A percentile compares a stretch with the other conserved stretches of the same genome.
phyloP scores from a whole-genome alignment of 2,888 invertebrate species.

The Epinotia ramella region DNA sequence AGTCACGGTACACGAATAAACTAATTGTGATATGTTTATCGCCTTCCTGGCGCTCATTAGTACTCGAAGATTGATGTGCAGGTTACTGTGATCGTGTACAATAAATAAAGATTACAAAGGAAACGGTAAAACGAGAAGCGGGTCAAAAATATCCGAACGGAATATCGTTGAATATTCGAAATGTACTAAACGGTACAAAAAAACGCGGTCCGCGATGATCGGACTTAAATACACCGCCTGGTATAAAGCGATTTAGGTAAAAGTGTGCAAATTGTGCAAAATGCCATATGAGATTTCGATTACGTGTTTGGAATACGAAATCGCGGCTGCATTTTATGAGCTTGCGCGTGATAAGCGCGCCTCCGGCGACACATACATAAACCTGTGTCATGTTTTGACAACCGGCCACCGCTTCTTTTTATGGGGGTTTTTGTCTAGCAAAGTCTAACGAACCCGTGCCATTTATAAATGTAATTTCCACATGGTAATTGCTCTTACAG shows the following conservation, averaged over 20 bases:
- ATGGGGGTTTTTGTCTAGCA: slow-evolving; percentile 58
- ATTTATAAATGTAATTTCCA: slow-evolving; percentile 71
- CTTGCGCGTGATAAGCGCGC: slow-evolving; percentile 51
- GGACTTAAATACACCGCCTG: slow-evolving; percentile 25
- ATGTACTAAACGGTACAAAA: slow-evolving; percentile 13
- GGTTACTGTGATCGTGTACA: slow-evolving; percentile 21
- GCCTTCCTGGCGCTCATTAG: slow-evolving; percentile 32
- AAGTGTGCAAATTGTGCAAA: slow-evolving; percentile 27
- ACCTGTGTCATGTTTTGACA: slow-evolving; percentile 83
- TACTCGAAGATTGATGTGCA: slow-evolving; percentile 27
- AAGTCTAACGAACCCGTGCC: slow-evolving; percentile 68
- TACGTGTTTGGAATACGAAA: slow-evolving; percentile 34
- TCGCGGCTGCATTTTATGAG: slow-evolving; percentile 22
- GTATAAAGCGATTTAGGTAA: slow-evolving; percentile 36
- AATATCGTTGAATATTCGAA: slow-evolving; percentile 27
- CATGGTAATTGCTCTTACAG: slow-evolving; percentile 77
- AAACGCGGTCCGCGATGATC: slow-evolving; percentile 18
- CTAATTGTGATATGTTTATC: slow-evolving; percentile 43
- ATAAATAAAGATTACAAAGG: slow-evolving; percentile 32
- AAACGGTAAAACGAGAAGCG: slow-evolving; percentile 34
- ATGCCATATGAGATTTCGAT: slow-evolving; percentile 26
- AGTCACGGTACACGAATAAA: slow-evolving; percentile 37
- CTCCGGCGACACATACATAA: slow-evolving; percentile 79
- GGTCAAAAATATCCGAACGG: slow-evolving; percentile 14
- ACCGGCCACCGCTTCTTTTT: slow-evolving; percentile 67